These are phyloP conservation scores for Brenthis hecate DNA, from an alignment of 2,888 invertebrate species.

Conservation along the genomic window DNA sequence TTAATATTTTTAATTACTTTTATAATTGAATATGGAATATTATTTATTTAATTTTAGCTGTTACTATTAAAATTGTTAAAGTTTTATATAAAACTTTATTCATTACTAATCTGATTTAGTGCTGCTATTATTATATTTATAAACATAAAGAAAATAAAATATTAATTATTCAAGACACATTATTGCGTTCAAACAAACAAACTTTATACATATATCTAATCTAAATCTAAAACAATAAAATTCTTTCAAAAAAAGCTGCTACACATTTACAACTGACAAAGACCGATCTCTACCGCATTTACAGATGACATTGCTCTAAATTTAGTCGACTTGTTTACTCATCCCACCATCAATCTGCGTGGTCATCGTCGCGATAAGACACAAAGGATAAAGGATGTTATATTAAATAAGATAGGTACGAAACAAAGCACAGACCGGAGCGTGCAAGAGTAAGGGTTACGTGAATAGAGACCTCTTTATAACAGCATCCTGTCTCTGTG, in stretches of 20 bases:
- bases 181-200: too few relatives aligned
- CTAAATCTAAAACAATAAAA: not conserved
- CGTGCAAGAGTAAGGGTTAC: not conserved
- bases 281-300: not conserved
- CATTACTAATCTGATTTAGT: too few relatives aligned
- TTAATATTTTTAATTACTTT: too few relatives aligned
- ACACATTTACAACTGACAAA: not conserved
- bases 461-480: not conserved
- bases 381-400: slow-evolving; percentile 17
- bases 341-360: slow-evolving; percentile 4
- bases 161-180: too few relatives aligned
- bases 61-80: too few relatives aligned
- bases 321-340: slow-evolving; percentile 10
- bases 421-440: not conserved
- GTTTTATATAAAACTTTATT: too few relatives aligned
- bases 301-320: slow-evolving; percentile 2
- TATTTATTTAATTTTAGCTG: too few relatives aligned
- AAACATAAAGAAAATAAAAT: too few relatives aligned
- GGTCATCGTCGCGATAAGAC: slow-evolving; percentile 11
- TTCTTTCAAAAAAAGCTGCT: not conserved
- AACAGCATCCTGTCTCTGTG: not conserved
- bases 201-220: not conserved
- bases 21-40: too few relatives aligned
- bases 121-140: too few relatives aligned
- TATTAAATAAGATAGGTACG: not conserved